Percentiles rank a stretch among this genome's conserved stretches.
phyloP scores from a whole-genome alignment of 2,113 vertebrate genomes.

The Pseudopipra pipra region DNA sequence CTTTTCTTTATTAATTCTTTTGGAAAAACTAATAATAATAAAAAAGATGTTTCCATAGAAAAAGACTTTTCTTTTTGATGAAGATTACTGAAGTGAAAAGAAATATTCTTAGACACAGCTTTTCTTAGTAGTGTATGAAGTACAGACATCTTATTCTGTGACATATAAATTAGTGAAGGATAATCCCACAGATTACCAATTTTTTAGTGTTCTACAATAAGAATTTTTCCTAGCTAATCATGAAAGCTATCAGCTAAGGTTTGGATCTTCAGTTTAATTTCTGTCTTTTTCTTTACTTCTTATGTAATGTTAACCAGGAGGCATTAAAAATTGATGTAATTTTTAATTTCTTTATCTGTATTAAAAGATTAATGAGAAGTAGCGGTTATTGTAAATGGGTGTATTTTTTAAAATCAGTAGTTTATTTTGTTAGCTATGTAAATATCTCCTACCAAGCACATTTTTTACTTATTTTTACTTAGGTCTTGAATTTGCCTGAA shows the following conservation, averaged over 20 bases:
- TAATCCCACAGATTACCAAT: background rate
- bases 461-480: slow-evolving; percentile 15
- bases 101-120: background rate
- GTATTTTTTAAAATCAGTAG: background rate
- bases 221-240: background rate
- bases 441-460: background rate
- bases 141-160: background rate
- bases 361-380: background rate
- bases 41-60: slow-evolving; percentile 9
- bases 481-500: slow-evolving; percentile 84
- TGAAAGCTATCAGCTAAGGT: background rate
- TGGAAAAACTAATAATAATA: background rate
- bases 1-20: slow-evolving; percentile 35
- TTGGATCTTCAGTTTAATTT: background rate
- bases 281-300: background rate
- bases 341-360: background rate
- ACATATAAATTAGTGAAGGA: background rate
- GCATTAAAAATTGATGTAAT: background rate
- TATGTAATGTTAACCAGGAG: background rate
- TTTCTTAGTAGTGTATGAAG: background rate
- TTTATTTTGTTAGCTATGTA: background rate
- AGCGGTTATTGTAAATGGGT: background rate
- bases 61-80: background rate
- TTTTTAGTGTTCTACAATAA: background rate
- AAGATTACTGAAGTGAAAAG: background rate